These are phyloP conservation scores for Drosophila persimilis DNA, from an alignment of 1,140 invertebrate species.

Conservation along the genomic window DNA sequence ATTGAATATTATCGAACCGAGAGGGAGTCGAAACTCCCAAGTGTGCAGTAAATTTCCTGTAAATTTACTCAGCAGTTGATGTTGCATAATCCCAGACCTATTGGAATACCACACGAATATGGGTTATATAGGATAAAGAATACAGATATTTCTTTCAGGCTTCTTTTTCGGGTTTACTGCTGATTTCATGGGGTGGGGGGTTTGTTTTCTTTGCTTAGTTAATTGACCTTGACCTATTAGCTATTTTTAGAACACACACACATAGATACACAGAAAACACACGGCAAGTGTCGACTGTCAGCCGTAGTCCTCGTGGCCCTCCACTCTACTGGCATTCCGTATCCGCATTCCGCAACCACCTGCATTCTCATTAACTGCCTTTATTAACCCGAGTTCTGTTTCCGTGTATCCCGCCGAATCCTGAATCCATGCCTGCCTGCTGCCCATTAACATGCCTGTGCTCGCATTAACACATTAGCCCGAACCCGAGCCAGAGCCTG, in stretches of 20 bases:
- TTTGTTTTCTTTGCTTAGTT: slow-evolving; percentile 42
- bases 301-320: slow-evolving; percentile 19
- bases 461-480: slow-evolving; percentile 68
- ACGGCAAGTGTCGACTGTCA: slow-evolving; percentile 25
- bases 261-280: slow-evolving; percentile 16
- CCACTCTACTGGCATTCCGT: slow-evolving; percentile 2
- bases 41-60: too few relatives aligned
- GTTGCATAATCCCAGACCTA: slow-evolving; percentile 38
- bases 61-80: not conserved
- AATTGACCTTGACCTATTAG: slow-evolving; percentile 75
- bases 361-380: slow-evolving; percentile 70
- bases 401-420: not conserved
- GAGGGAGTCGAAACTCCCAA: not conserved
- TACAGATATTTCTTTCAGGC: too few relatives aligned
- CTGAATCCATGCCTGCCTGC: slow-evolving; percentile 2
- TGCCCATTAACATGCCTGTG: slow-evolving; percentile 44
- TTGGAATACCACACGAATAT: slow-evolving; percentile 15
- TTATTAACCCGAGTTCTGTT: slow-evolving; percentile 55
- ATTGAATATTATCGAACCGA: too few relatives aligned
- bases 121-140: too few relatives aligned
- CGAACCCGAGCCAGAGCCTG: slow-evolving; percentile 32
- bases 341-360: not conserved
- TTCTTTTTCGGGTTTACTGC: too few relatives aligned
- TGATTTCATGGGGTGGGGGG: not conserved
- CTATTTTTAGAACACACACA: slow-evolving; percentile 51